These are phyloP conservation scores for Penaeus monodon DNA, from an alignment of 2,888 invertebrate species.

Conservation along the genomic window DNA sequence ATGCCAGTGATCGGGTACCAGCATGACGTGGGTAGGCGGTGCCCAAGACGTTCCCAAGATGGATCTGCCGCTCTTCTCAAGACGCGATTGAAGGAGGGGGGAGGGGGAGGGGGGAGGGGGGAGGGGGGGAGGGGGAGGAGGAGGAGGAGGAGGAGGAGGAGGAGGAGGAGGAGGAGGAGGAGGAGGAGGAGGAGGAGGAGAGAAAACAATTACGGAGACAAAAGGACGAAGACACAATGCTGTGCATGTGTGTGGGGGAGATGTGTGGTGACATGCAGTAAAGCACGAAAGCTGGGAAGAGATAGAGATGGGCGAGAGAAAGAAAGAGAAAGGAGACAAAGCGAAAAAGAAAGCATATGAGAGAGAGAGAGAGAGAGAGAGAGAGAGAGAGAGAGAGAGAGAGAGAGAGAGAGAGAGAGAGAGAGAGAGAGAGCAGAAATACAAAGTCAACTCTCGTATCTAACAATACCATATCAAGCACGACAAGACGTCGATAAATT, in stretches of 20 bases:
- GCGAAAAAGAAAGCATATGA: background rate
- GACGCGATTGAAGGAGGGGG: background rate
- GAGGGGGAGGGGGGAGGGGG: background rate
- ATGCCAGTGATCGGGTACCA: no score
- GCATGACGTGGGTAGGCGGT: no score
- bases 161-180: no score
- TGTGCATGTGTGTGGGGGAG: no score
- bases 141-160: background rate
- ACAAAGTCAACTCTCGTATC: background rate
- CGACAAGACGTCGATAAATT: no score
- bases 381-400: background rate
- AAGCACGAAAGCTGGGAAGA: background rate
- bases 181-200: background rate
- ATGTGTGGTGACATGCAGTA: background rate
- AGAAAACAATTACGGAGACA: background rate
- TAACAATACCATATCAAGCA: no score
- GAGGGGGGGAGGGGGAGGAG: background rate
- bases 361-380: constrained; percentile 17
- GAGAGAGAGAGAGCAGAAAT: background rate
- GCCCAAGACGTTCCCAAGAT: no score
- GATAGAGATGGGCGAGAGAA: background rate
- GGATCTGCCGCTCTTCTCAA: no score
- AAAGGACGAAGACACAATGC: background rate
- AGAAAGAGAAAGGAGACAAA: background rate
- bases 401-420: background rate